Conservation (phyloP, 2,888 invertebrate species). For the Chaitophorus viminalis region DNA sequence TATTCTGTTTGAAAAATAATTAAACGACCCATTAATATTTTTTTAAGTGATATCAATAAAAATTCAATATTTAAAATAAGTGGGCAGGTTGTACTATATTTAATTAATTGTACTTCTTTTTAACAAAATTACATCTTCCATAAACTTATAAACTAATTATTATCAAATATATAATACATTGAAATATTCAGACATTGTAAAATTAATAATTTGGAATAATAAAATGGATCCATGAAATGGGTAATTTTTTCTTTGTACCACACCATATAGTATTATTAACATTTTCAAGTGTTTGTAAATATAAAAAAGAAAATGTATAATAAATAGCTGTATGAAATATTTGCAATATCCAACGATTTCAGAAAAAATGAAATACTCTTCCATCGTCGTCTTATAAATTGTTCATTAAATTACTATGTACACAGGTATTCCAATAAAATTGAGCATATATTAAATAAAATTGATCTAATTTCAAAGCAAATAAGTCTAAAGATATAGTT, state of each 20-base stretch:
- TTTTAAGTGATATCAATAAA: neutral
- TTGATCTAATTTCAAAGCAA: constrained; percentile 25
- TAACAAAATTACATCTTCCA: too few relatives aligned
- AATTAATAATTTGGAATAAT: neutral
- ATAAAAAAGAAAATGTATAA: neutral
- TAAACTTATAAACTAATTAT: too few relatives aligned
- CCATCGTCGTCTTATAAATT: constrained; percentile 12
- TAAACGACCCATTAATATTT: neutral
- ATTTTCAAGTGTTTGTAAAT: neutral
- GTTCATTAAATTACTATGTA: constrained; percentile 21
- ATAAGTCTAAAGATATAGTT: too few relatives aligned
- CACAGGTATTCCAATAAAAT: too few relatives aligned
- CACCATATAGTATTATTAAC: neutral
- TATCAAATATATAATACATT: too few relatives aligned
- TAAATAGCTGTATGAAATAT: neutral
- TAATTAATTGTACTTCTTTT: too few relatives aligned
- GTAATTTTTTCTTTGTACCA: too few relatives aligned
- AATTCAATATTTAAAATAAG: neutral
- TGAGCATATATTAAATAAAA: neutral
- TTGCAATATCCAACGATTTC: constrained; percentile 7
- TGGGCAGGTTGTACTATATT: neutral
- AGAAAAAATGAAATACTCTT: neutral
- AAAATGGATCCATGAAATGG: too few relatives aligned
- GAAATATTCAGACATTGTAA: neutral
- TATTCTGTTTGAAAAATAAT: neutral